These are phyloP conservation scores for Chelonoidis abingdonii DNA, from an alignment of 2,113 vertebrate genomes.

Conservation along the genomic window DNA sequence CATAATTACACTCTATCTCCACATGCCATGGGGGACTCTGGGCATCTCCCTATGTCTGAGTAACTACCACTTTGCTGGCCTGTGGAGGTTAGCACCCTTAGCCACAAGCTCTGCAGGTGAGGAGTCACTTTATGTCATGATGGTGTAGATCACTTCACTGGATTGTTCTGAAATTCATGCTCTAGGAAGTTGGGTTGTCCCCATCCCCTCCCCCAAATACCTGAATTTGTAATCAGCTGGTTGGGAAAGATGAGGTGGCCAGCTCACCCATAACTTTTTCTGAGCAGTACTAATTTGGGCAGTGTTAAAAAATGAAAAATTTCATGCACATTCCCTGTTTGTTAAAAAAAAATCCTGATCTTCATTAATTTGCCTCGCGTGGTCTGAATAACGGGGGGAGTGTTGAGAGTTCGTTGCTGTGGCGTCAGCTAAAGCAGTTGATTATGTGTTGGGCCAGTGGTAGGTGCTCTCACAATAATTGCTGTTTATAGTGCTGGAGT, in stretches of 20 bases:
- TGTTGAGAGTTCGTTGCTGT: neutral
- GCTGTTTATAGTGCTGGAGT: neutral
- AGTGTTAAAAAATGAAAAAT: neutral
- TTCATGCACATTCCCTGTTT: neutral
- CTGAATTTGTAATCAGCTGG: neutral
- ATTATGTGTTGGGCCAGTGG: neutral
- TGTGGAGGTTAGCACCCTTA: rapidly evolving
- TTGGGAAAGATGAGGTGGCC: neutral
- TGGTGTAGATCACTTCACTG: neutral
- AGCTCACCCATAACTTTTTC: neutral
- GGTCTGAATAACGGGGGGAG: neutral
- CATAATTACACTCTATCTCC: neutral
- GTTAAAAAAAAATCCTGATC: neutral
- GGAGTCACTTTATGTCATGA: neutral
- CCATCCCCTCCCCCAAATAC: neutral
- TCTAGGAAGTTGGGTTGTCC: neutral
- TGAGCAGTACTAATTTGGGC: neutral
- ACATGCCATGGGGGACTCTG: rapidly evolving
- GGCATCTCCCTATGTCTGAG: neutral
- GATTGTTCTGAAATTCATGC: neutral
- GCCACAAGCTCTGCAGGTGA: rapidly evolving
- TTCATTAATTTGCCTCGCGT: neutral
- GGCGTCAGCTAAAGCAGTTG: neutral
- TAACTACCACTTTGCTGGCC: rapidly evolving
- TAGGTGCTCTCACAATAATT: neutral